Base-by-base conservation (phyloP, 2,113 vertebrate genomes). In the Abramis brama region DNA sequence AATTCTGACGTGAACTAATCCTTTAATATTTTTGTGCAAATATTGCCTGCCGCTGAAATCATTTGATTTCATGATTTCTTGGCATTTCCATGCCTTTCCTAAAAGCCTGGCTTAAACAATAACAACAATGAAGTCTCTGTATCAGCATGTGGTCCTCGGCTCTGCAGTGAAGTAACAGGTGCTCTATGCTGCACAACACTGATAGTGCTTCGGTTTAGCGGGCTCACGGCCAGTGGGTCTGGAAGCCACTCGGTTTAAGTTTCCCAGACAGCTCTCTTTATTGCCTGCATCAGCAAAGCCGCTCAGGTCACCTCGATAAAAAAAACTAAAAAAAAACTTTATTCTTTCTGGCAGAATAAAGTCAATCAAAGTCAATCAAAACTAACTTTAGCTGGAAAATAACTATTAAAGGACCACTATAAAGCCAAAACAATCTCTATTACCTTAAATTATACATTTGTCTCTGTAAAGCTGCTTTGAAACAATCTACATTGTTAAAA, bases 191-290 rank as follows among this genome's bases (percentile, higher is more conserved):
- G 50, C 47, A 36, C 50, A 66, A 25, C 59, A 78, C 59, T 68
- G 78, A 71, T 57, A 71, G 64, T 8, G 50, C 77, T 80, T 80
- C 77, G 74, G 52, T 68, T 33, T 43, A 73, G 85, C 21, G 13
- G 55, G 78, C 45, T 52, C 25, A 80, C 55, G 27, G 84, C 47
- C 75, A 85, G 75, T 23, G 33, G 60, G 43, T 52, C 79, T 79
- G 76, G 60, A 85, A 78, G 62, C 30, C 59, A 23, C 76, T 79
- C 36, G 43, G 68, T 81, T 59, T 80, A 64, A 82, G 62, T 82
- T 86, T 47, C 66, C 36, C 52, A 71, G 50, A 71, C 45, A 86
- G 85, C 43, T 80, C 79, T 68, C 75, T 77, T 86, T 86, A 79
- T 70, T 81, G 85, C 79, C 52, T 80, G 52, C 57, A 71, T 73